A percentile compares a stretch with the other conserved stretches of the same genome.
phyloP scores from a whole-genome alignment of 2,888 invertebrate genomes.

The Drosophila affinis region DNA sequence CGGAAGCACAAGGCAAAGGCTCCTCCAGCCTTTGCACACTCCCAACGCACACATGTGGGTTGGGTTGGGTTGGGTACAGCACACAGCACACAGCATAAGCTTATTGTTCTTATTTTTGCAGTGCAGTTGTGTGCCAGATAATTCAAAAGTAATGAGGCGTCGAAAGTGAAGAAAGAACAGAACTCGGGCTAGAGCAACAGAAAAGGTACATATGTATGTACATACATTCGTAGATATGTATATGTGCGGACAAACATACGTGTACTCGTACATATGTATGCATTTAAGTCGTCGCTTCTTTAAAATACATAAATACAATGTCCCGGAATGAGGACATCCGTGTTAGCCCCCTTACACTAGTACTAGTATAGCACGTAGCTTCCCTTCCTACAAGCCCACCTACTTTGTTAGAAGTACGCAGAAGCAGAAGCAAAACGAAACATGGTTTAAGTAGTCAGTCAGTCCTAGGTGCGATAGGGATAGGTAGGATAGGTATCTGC shows the following conservation, averaged over 20 bases:
- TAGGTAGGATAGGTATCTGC: neutral
- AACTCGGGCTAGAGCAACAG: too few relatives aligned
- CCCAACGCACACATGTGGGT: too few relatives aligned
- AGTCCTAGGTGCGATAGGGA: neutral
- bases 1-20: too few relatives aligned
- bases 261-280: neutral
- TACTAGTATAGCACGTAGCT: neutral
- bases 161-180: neutral
- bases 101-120: too few relatives aligned
- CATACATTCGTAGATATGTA: neutral
- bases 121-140: neutral
- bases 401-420: neutral
- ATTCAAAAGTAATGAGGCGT: constrained; percentile 1
- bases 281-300: neutral
- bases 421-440: neutral
- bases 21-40: too few relatives aligned
- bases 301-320: constrained; percentile 1
- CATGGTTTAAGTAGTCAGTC: neutral
- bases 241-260: neutral
- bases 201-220: neutral
- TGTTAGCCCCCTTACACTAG: neutral
- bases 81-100: too few relatives aligned
- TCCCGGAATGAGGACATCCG: neutral
- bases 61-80: too few relatives aligned
- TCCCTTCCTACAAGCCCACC: neutral